These are phyloP conservation scores for Microctonus aethiopoides DNA, from an alignment of 2,888 invertebrate species.

Conservation along the genomic window DNA sequence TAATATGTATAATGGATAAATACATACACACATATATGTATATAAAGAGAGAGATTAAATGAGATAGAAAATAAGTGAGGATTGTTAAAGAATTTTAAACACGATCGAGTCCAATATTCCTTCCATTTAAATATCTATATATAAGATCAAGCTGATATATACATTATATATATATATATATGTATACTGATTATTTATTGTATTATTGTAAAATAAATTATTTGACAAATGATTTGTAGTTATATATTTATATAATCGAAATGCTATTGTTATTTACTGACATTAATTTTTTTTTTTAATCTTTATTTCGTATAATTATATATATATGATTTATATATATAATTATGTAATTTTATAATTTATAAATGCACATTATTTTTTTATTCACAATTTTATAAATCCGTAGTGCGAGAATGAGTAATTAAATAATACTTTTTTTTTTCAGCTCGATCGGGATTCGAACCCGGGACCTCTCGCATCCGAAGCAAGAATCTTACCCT, in stretches of 20 bases:
- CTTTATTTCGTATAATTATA: neutral
- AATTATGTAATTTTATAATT: too few species aligned
- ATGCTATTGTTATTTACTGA: neutral
- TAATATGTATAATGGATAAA: neutral
- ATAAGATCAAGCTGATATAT: neutral
- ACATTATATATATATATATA: neutral
- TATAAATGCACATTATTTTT: too few species aligned
- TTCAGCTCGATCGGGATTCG: too few species aligned
- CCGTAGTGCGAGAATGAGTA: too few species aligned
- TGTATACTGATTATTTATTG: conserved; percentile 1
- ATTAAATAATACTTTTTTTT: too few species aligned
- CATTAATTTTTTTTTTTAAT: neutral
- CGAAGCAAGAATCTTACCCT: too few species aligned
- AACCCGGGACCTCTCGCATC: too few species aligned
- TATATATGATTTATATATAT: too few species aligned
- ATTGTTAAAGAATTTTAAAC: conserved; percentile 1
- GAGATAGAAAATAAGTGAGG: neutral
- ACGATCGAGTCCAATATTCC: conserved; percentile 1
- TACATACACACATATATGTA: too few species aligned
- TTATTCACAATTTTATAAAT: too few species aligned
- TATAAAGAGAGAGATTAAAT: neutral
- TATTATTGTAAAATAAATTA: conserved; percentile 10
- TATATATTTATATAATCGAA: neutral
- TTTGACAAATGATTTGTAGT: conserved; percentile 5
- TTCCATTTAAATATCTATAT: neutral